phyloP scores from a whole-genome alignment of 1,140 invertebrate genomes.

The Octopus bimaculoides region DNA sequence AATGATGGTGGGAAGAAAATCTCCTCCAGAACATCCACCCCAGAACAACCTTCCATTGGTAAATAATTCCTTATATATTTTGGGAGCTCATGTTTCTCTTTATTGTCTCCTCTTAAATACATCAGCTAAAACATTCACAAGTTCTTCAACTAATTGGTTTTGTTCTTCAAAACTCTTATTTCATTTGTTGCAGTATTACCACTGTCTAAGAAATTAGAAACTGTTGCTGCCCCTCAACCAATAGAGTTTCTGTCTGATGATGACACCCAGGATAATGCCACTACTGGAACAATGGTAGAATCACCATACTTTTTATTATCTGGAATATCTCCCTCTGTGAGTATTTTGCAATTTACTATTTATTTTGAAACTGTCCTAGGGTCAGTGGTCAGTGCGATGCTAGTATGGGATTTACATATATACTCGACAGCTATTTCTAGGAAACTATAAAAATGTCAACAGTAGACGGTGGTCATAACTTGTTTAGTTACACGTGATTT shows the following conservation, averaged over 20 bases:
- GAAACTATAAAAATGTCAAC: too few species aligned
- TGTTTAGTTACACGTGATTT: too few species aligned
- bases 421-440: too few species aligned
- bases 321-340: conserved; percentile 51
- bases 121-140: too few species aligned
- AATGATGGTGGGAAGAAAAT: neutral
- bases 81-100: too few species aligned
- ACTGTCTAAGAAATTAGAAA: conserved; percentile 20
- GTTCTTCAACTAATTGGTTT: too few species aligned
- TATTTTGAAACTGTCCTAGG: neutral
- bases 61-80: neutral
- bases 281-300: neutral
- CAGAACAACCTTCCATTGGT: conserved; percentile 4
- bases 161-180: neutral
- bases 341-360: conserved; percentile 1
- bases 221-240: conserved; percentile 32
- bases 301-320: conserved; percentile 53
- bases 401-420: too few species aligned
- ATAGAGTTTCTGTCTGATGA: conserved; percentile 31
- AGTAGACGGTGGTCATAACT: too few species aligned
- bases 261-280: conserved; percentile 13
- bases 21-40: neutral
- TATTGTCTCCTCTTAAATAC: too few species aligned
- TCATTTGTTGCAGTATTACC: conserved; percentile 38
- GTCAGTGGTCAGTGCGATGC: neutral